phyloP scores from a whole-genome alignment of 2,113 vertebrate species.

The Sus scrofa region T2T-Sscrofa CM000830.6:80273501-80274000 shows the following conservation, averaged over 20 bases:
- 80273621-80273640: not conserved
- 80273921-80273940: not conserved
- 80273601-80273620: not conserved
- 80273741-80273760: not conserved
- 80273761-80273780: not conserved
- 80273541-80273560: not conserved
- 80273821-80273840: not conserved
- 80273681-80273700: not conserved
- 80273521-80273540: not conserved
- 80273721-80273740: too few species aligned
- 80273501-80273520: not conserved
- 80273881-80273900: not conserved
- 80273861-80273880: not conserved
- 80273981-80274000: not conserved
- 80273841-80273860: not conserved
- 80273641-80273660: not conserved
- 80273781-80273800: not conserved
- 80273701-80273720: not conserved
- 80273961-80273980: not conserved
- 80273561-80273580: not conserved
- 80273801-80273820: not conserved
- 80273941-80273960: not conserved
- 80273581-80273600: not conserved
- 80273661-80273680: not conserved
- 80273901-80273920: not conserved